Percentiles rank a stretch among this genome's conserved stretches.
phyloP scores from a whole-genome alignment of 2,113 vertebrate species.

The Penelope pileata region DNA sequence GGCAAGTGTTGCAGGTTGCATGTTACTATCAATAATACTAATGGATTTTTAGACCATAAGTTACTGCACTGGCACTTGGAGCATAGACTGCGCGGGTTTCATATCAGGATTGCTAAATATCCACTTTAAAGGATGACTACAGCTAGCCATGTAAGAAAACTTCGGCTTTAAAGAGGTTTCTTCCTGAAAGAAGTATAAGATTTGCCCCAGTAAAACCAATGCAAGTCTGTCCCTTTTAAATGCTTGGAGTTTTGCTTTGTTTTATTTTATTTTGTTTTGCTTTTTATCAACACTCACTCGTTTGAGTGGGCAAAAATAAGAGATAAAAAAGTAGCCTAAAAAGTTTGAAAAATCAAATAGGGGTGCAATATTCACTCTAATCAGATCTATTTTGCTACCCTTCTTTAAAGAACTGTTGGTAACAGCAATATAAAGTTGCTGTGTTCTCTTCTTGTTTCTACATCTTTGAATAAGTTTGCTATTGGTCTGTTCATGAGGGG shows the following conservation, averaged over 20 bases:
- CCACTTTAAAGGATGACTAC: not conserved
- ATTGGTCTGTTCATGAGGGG: not conserved
- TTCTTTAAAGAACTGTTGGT: not conserved
- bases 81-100: not conserved
- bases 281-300: not conserved
- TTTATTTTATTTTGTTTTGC: too few relatives aligned
- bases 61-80: not conserved
- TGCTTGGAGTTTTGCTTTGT: fast-evolving
- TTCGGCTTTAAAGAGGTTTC: not conserved
- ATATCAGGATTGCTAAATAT: not conserved
- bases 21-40: not conserved
- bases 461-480: not conserved
- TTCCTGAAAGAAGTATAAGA: not conserved
- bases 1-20: not conserved
- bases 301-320: not conserved
- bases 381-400: not conserved
- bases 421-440: not conserved
- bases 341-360: not conserved
- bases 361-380: not conserved
- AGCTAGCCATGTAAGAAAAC: not conserved
- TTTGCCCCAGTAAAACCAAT: not conserved
- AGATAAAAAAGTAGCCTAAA: not conserved
- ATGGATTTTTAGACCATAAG: not conserved
- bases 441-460: not conserved
- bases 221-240: not conserved